phyloP scores from a whole-genome alignment of 2,797 vertebrate species.

The Pseudochromis fuscus region DNA sequence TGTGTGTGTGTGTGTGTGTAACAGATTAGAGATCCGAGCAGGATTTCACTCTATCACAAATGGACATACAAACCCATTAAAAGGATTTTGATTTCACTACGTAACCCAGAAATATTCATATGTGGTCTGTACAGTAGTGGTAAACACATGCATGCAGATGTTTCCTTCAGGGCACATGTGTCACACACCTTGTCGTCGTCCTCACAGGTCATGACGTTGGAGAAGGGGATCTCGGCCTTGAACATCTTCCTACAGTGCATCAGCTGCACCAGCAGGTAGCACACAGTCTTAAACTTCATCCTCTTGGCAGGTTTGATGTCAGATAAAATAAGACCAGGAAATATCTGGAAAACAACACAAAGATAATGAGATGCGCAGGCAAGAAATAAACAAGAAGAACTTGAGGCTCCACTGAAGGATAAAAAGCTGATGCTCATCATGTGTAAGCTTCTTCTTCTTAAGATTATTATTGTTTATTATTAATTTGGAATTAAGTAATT shows the following conservation, averaged over 20 bases:
- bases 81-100: constrained; percentile 27
- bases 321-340: constrained; percentile 94
- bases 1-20: constrained; percentile 26
- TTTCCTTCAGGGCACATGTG: neutral
- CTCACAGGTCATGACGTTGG: constrained; percentile 97
- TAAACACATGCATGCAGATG: neutral
- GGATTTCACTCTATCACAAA: constrained; percentile 59
- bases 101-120: constrained; percentile 15
- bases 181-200: constrained; percentile 94
- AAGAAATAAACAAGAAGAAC: neutral
- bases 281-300: constrained; percentile 98
- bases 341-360: constrained; percentile 86
- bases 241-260: constrained; percentile 99
- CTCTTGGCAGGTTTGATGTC: constrained; percentile 97
- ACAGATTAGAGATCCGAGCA: constrained; percentile 62
- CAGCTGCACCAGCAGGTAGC: constrained; percentile 95
- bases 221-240: constrained; percentile 97
- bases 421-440: neutral
- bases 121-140: neutral
- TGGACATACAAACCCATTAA: constrained; percentile 56
- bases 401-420: neutral
- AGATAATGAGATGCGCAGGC: neutral
- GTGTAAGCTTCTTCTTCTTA: too few species aligned
- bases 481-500: too few species aligned
- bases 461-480: too few species aligned